Evolutionary conservation across 2,888 invertebrate species (phyloP).

Genomic region (Myopa testacea): DNA sequence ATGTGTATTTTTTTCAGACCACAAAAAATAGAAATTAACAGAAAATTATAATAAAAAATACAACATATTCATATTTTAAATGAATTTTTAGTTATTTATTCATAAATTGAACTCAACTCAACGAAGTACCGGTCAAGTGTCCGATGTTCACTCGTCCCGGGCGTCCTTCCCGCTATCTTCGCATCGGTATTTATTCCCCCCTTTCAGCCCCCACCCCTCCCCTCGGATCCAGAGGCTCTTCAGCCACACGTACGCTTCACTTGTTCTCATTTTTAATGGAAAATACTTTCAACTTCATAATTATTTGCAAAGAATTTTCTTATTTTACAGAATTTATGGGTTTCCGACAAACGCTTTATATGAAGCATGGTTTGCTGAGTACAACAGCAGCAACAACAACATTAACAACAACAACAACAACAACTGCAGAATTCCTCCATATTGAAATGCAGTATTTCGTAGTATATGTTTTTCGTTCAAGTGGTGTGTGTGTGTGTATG

Average conservation of each 20-base stretch:
- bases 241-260: slow-evolving; percentile 12
- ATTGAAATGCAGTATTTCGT: slow-evolving; percentile 30
- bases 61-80: no score
- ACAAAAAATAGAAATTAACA: no score
- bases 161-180: background rate
- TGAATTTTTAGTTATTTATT: no score
- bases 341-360: slow-evolving; percentile 6
- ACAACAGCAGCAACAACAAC: background rate
- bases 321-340: slow-evolving; percentile 35
- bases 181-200: background rate
- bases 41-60: no score
- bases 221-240: background rate
- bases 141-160: background rate
- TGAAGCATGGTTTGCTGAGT: background rate
- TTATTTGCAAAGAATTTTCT: slow-evolving; percentile 37
- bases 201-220: background rate
- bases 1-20: no score
- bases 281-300: slow-evolving; percentile 51
- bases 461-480: background rate
- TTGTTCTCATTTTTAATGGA: slow-evolving; percentile 44
- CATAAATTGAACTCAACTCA: no score
- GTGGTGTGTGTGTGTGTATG: background rate
- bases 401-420: slow-evolving; percentile 1
- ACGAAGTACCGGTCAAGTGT: background rate
- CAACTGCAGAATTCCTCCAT: slow-evolving; percentile 5